These are phyloP conservation scores for Lycocorax pyrrhopterus DNA, from an alignment of 2,113 vertebrate species.

Conservation along the genomic window DNA sequence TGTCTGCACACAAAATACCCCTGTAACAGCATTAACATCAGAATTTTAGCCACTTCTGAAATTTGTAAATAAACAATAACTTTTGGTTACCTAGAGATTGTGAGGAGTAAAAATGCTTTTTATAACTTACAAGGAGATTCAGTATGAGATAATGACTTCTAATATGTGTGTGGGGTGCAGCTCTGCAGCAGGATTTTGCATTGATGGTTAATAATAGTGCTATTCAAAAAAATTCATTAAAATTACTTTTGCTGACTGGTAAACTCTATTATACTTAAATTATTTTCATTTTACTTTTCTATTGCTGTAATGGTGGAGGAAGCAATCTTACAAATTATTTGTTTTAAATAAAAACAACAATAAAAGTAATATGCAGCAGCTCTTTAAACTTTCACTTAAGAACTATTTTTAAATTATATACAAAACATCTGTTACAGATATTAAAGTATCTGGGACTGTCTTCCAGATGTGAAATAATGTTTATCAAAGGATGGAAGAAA, in stretches of 20 bases:
- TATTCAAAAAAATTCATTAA: not conserved
- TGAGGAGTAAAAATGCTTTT: not conserved
- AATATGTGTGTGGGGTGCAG: not conserved
- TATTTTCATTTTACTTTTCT: not conserved
- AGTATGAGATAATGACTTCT: not conserved
- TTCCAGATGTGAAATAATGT: conserved; percentile 60
- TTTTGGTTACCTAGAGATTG: not conserved
- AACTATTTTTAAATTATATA: conserved; percentile 32
- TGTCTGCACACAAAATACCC: not conserved
- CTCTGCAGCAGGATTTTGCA: not conserved
- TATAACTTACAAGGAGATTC: not conserved
- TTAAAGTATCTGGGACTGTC: conserved; percentile 10
- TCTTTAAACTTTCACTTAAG: conserved; percentile 55
- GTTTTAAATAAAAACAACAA: not conserved
- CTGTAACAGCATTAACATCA: not conserved
- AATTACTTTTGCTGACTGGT: not conserved
- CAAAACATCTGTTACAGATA: conserved; percentile 50
- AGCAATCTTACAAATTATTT: not conserved
- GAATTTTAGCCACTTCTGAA: not conserved
- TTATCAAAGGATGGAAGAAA: conserved; percentile 50
- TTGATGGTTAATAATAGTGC: not conserved
- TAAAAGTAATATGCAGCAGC: conserved; percentile 4
- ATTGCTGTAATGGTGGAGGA: not conserved
- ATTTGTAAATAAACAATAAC: not conserved
- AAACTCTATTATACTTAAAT: not conserved